Conservation (phyloP, 2,797 vertebrate genomes). For the Lepus townsendii region DNA sequence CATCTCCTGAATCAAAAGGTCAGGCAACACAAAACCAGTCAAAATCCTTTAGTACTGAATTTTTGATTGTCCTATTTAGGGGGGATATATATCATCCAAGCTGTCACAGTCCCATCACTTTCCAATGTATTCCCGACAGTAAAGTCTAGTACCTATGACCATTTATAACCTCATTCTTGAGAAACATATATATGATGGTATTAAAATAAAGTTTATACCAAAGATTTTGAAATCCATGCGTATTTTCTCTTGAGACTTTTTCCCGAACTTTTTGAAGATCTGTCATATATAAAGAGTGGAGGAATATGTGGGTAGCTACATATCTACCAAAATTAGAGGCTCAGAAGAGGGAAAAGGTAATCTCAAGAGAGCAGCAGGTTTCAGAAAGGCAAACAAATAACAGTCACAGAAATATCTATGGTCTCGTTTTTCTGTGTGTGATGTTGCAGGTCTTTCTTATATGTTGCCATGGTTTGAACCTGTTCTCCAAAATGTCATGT, state of each 20-base stretch:
- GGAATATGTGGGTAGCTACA: not conserved
- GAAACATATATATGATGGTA: not conserved
- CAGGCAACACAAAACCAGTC: not conserved
- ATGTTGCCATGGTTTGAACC: too few relatives aligned
- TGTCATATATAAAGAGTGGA: too few relatives aligned
- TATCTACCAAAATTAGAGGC: not conserved
- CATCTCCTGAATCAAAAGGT: not conserved
- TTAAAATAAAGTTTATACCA: too few relatives aligned
- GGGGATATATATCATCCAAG: not conserved
- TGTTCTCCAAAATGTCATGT: not conserved
- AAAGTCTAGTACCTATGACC: not conserved
- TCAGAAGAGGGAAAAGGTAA: not conserved
- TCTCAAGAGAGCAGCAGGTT: not conserved
- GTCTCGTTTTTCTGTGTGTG: not conserved
- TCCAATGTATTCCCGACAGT: accelerated
- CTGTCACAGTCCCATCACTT: not conserved
- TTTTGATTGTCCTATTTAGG: not conserved
- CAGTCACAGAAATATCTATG: not conserved
- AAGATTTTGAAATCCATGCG: too few relatives aligned
- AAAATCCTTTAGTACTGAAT: not conserved
- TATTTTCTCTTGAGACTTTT: too few relatives aligned
- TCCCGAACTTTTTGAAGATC: too few relatives aligned
- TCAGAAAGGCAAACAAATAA: not conserved
- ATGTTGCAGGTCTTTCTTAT: not conserved
- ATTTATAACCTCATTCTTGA: not conserved